Conservation (phyloP, 2,888 invertebrate species). For the Pocota personata region DNA sequence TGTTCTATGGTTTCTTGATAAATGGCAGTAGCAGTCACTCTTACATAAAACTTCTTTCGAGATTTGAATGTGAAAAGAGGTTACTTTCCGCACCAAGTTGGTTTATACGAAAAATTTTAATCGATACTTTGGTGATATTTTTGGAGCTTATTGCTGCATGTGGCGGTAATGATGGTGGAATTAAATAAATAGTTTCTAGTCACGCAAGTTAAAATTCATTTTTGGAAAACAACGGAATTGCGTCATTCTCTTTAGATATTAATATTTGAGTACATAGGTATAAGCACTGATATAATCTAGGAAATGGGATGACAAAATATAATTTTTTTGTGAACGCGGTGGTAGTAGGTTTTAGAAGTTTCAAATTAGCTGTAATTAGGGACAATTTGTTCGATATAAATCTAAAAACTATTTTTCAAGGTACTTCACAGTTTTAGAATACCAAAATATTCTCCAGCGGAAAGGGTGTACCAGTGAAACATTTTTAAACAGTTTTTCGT, state of each 20-base stretch:
- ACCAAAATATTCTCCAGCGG: neutral
- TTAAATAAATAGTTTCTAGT: slow-evolving; percentile 24
- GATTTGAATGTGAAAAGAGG: slow-evolving; percentile 14
- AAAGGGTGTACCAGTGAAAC: too few relatives aligned
- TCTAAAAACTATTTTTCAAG: neutral
- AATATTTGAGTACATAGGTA: neutral
- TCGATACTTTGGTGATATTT: slow-evolving; percentile 5
- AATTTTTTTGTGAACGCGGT: too few relatives aligned
- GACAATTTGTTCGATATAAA: neutral
- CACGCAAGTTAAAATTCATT: slow-evolving; percentile 18
- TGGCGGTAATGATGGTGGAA: neutral
- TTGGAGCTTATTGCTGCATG: slow-evolving; percentile 21
- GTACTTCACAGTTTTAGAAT: neutral
- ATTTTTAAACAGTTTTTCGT: too few relatives aligned
- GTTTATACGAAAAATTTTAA: neutral
- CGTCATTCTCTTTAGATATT: slow-evolving; percentile 1
- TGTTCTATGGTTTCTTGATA: slow-evolving; percentile 3
- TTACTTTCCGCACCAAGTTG: neutral
- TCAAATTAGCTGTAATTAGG: neutral
- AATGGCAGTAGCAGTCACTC: neutral
- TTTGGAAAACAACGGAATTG: neutral
- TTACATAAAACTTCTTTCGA: neutral
- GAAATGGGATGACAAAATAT: neutral
- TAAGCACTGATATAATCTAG: neutral
- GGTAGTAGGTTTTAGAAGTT: neutral